A percentile compares a stretch with the other conserved stretches of the same genome.
phyloP scores from a whole-genome alignment of 2,113 vertebrate genomes.

The Rousettus leschenaultii region DNA sequence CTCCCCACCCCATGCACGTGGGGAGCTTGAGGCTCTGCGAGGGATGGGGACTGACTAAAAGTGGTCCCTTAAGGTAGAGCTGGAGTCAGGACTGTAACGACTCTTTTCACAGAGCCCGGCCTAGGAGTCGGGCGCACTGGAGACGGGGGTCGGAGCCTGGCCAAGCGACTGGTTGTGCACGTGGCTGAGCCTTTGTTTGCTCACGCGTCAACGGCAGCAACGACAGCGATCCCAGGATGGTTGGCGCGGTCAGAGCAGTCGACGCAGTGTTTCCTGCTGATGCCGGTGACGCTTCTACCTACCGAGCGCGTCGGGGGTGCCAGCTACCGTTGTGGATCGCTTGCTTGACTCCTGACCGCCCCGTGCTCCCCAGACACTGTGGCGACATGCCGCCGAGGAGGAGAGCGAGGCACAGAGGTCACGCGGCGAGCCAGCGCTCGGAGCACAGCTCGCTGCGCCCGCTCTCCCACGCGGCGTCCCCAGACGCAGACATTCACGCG shows the following conservation, averaged over 20 bases:
- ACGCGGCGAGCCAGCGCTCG: background rate
- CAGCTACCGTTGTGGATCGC: background rate
- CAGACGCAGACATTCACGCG: background rate
- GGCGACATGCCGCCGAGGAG: background rate
- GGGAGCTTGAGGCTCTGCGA: background rate
- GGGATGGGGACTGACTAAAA: background rate
- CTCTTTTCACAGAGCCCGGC: background rate
- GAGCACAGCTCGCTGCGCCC: background rate
- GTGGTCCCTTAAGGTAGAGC: background rate
- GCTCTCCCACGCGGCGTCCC: too few relatives aligned
- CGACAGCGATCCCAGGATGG: background rate
- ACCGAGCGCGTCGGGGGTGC: background rate
- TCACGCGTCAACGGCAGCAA: background rate
- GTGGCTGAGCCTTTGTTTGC: background rate
- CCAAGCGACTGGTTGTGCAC: background rate
- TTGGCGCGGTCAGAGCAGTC: background rate
- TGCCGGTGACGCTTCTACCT: fast-evolving
- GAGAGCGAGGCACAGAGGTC: too few relatives aligned
- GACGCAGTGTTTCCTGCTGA: background rate
- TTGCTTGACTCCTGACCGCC: background rate
- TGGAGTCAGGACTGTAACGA: background rate
- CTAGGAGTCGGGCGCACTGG: background rate
- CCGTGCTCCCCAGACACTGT: too few relatives aligned
- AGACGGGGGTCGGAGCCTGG: fast-evolving
- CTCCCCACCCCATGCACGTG: fast-evolving